These are phyloP conservation scores for Zaprionus tsacasi DNA, from an alignment of 1,140 invertebrate genomes.

Conservation along the genomic window DNA sequence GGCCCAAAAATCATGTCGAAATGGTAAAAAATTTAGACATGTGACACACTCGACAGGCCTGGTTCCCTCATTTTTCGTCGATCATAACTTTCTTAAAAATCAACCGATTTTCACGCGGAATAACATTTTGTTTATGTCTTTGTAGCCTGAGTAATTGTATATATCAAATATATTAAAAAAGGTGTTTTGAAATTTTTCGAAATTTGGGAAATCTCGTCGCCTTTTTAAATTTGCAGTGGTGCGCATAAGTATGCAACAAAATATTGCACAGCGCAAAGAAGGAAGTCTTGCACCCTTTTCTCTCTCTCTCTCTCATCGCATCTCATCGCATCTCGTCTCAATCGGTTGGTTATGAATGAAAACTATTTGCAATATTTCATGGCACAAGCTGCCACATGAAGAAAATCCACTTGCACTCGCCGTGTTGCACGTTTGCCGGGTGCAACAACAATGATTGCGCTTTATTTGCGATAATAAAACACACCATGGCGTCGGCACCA, in stretches of 20 bases:
- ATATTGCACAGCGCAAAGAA: constrained; percentile 1
- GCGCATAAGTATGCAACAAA: background rate
- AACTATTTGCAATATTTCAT: constrained; percentile 82
- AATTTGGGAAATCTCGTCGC: constrained; percentile 26
- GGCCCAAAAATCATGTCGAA: no score
- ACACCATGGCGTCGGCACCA: constrained; percentile 61
- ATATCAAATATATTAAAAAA: no score
- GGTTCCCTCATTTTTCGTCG: no score
- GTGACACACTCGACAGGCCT: no score
- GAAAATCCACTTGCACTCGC: constrained; percentile 61
- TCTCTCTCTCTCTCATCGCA: background rate
- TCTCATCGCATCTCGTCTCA: constrained; percentile 29
- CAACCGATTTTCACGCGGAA: no score
- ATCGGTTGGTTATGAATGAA: constrained; percentile 72
- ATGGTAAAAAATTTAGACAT: no score
- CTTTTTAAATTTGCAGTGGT: constrained; percentile 20
- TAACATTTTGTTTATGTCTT: no score
- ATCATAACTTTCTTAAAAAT: no score
- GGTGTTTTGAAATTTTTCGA: no score
- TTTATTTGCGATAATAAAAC: constrained; percentile 84
- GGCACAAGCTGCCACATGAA: constrained; percentile 66
- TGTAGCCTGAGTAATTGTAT: no score
- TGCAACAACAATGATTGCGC: constrained; percentile 83
- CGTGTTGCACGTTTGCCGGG: constrained; percentile 37
- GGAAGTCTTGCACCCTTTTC: constrained; percentile 39